phyloP scores from a whole-genome alignment of 1,140 invertebrate species.

The Drosophila fuyamai region DNA sequence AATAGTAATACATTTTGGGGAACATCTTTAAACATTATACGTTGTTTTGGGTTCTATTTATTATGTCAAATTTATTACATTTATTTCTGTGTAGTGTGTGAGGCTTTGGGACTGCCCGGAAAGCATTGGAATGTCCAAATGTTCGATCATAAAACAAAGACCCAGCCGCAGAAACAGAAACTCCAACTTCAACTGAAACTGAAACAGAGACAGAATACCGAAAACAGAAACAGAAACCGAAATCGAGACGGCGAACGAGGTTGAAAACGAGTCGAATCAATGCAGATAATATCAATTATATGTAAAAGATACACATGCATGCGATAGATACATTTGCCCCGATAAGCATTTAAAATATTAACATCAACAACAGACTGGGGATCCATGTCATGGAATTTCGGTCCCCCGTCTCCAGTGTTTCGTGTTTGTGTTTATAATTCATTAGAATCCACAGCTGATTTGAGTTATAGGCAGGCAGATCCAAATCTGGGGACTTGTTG shows the following conservation, averaged over 20 bases:
- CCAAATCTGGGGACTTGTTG: constrained; percentile 9
- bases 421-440: constrained; percentile 53
- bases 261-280: constrained; percentile 69
- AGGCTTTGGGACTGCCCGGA: constrained; percentile 13
- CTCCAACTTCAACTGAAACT: constrained; percentile 14
- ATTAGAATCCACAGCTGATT: constrained; percentile 58
- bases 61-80: background rate
- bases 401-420: background rate
- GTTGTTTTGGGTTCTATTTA: too few relatives aligned
- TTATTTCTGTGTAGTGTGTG: constrained; percentile 1
- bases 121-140: constrained; percentile 51
- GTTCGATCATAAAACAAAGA: constrained; percentile 55
- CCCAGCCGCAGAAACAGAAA: constrained; percentile 32
- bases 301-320: constrained; percentile 79
- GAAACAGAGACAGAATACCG: constrained; percentile 8
- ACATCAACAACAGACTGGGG: constrained; percentile 54
- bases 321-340: constrained; percentile 70
- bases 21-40: too few relatives aligned
- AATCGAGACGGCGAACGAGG: constrained; percentile 27
- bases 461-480: constrained; percentile 23
- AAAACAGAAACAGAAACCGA: constrained; percentile 30
- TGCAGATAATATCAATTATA: constrained; percentile 82
- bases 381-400: constrained; percentile 49
- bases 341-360: constrained; percentile 82
- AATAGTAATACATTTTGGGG: background rate